These are phyloP conservation scores for Pantelozetes paolii DNA, from an alignment of 2,888 invertebrate genomes.

Conservation along the genomic window DNA sequence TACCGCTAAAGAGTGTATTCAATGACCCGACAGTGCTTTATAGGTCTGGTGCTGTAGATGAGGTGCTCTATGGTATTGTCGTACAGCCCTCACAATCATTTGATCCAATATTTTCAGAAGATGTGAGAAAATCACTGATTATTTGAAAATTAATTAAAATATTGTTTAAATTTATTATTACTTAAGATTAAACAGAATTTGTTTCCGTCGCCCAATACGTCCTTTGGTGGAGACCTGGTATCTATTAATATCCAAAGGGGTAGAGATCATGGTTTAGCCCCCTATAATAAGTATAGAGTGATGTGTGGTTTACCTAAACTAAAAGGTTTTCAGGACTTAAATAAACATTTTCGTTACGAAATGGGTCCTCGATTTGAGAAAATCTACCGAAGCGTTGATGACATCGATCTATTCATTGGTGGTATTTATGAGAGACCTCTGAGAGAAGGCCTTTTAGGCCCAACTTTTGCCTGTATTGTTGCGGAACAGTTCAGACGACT, in stretches of 20 bases:
- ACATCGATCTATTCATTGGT: slow-evolving; percentile 48
- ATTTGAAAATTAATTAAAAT: background rate
- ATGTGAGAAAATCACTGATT: slow-evolving; percentile 49
- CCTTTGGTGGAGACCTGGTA: slow-evolving; percentile 69
- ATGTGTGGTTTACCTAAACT: slow-evolving; percentile 65
- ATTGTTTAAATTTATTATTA: background rate
- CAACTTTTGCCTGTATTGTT: slow-evolving; percentile 48
- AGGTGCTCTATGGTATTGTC: slow-evolving; percentile 54
- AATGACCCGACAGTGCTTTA: slow-evolving; percentile 55
- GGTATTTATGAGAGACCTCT: slow-evolving; percentile 47
- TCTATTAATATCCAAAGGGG: slow-evolving; percentile 73
- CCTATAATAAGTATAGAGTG: slow-evolving; percentile 71
- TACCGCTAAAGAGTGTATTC: slow-evolving; percentile 46
- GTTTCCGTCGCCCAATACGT: slow-evolving; percentile 74
- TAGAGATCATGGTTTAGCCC: slow-evolving; percentile 69
- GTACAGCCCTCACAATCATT: slow-evolving; percentile 54
- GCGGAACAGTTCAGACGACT: slow-evolving; percentile 47
- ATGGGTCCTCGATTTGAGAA: slow-evolving; percentile 42
- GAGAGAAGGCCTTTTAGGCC: slow-evolving; percentile 46
- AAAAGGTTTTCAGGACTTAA: slow-evolving; percentile 61
- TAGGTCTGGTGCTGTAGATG: slow-evolving; percentile 53
- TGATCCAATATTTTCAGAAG: slow-evolving; percentile 54
- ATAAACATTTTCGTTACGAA: slow-evolving; percentile 53
- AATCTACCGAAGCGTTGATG: slow-evolving; percentile 47
- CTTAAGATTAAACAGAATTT: slow-evolving; percentile 71